A percentile compares a stretch with the other conserved stretches of the same genome.
phyloP scores from a whole-genome alignment of 2,888 invertebrate species.

The Sinotaia quadrata region DNA sequence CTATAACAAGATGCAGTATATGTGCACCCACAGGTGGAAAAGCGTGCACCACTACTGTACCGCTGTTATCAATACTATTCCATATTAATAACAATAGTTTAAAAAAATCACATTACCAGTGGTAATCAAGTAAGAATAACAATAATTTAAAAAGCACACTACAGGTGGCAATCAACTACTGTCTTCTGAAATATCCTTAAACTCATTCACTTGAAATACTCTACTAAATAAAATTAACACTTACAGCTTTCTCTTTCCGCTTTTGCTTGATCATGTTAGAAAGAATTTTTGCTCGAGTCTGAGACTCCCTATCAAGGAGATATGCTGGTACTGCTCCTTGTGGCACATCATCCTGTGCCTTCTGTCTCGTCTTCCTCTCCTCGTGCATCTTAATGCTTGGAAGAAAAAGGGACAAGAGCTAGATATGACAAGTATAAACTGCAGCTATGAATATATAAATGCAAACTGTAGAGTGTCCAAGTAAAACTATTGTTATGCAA shows the following conservation, averaged over 20 bases:
- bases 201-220: not conserved
- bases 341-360: conserved; percentile 79
- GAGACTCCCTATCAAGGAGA: conserved; percentile 95
- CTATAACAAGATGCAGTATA: no score
- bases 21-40: no score
- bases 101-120: no score
- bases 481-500: no score
- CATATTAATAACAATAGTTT: no score
- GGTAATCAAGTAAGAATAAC: not conserved
- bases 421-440: no score
- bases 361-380: conserved; percentile 90
- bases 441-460: no score
- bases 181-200: no score
- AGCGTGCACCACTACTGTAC: no score
- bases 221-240: conserved; percentile 36
- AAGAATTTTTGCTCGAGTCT: conserved; percentile 92
- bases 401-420: conserved; percentile 1
- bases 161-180: not conserved
- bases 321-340: conserved; percentile 97
- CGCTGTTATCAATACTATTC: no score
- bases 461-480: no score
- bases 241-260: conserved; percentile 93
- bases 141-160: not conserved
- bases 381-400: conserved; percentile 90
- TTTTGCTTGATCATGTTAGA: conserved; percentile 99